phyloP scores from a whole-genome alignment of 2,888 invertebrate genomes.

The Gastrophysa polygoni region DNA sequence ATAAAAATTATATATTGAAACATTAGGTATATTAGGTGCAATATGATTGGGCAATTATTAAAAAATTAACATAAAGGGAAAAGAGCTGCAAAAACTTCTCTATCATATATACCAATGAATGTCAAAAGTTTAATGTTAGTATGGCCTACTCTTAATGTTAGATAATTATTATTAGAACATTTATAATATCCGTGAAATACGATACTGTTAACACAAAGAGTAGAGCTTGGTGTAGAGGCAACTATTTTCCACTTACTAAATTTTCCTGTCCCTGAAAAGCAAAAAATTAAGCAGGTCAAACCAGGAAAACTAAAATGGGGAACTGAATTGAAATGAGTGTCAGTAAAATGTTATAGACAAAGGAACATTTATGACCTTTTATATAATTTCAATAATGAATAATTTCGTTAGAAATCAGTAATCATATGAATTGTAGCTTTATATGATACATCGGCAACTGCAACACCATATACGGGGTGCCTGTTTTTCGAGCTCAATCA shows the following conservation, averaged over 20 bases:
- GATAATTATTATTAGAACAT: not conserved
- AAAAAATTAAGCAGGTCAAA: slow-evolving; percentile 55
- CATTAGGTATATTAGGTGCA: too few relatives aligned
- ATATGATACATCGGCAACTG: too few relatives aligned
- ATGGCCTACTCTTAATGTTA: not conserved
- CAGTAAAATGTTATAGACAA: slow-evolving; percentile 31
- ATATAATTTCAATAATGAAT: too few relatives aligned
- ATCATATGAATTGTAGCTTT: too few relatives aligned
- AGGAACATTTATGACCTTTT: slow-evolving; percentile 45
- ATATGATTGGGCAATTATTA: not conserved
- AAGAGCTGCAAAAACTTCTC: not conserved
- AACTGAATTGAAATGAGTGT: slow-evolving; percentile 20
- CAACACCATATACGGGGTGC: too few relatives aligned
- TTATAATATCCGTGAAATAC: slow-evolving; percentile 12
- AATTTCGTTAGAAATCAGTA: too few relatives aligned
- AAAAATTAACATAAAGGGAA: not conserved
- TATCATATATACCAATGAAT: not conserved
- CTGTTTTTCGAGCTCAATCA: too few relatives aligned
- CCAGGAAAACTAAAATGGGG: slow-evolving; percentile 49
- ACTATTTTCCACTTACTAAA: slow-evolving; percentile 66
- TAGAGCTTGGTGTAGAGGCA: too few relatives aligned
- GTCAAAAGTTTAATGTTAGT: not conserved
- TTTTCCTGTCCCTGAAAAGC: slow-evolving; percentile 69
- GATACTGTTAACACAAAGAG: slow-evolving; percentile 14
- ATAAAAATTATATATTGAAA: too few relatives aligned